Percentiles rank a stretch among this genome's conserved stretches.
These are phyloP conservation scores for Amyelois transitella DNA, from an alignment of 1,140 invertebrate species.

Conservation along the genomic window DNA sequence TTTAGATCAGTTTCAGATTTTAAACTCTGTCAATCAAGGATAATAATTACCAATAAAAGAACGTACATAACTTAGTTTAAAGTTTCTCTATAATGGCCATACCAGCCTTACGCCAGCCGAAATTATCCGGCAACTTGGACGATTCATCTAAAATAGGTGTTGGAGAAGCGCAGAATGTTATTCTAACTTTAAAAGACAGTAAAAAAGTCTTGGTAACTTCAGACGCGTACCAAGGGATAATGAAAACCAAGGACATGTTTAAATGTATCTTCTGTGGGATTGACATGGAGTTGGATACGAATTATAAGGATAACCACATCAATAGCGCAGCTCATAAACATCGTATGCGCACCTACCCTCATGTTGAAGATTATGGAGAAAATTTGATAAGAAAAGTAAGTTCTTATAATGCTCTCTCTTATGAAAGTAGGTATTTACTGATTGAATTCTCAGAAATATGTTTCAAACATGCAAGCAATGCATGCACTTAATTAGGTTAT, in stretches of 20 bases:
- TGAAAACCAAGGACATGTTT: conserved; percentile 20
- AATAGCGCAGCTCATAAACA: conserved; percentile 21
- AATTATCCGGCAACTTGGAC: conserved; percentile 9
- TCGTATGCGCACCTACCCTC: conserved; percentile 22
- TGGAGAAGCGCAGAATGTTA: conserved; percentile 21
- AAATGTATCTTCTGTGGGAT: conserved; percentile 34
- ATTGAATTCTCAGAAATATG: background rate
- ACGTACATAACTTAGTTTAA: no score
- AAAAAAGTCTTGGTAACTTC: conserved; percentile 34
- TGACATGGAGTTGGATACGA: conserved; percentile 19
- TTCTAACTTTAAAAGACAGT: conserved; percentile 31
- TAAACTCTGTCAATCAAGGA: no score
- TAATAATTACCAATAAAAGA: background rate
- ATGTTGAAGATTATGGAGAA: conserved; percentile 27
- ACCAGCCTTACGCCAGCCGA: conserved; percentile 34
- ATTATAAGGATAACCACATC: conserved; percentile 30
- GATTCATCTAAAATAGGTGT: conserved; percentile 9
- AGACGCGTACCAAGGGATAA: conserved; percentile 35
- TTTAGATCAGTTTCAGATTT: no score
- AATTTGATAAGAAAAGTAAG: conserved; percentile 43
- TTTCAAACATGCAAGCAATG: background rate
- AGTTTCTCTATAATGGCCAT: conserved; percentile 27
- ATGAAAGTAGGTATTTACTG: background rate
- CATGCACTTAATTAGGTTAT: no score
- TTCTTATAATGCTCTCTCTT: background rate